Base-by-base conservation (phyloP, 2,113 vertebrate species). In the Oreochromis tanganicae region DNA sequence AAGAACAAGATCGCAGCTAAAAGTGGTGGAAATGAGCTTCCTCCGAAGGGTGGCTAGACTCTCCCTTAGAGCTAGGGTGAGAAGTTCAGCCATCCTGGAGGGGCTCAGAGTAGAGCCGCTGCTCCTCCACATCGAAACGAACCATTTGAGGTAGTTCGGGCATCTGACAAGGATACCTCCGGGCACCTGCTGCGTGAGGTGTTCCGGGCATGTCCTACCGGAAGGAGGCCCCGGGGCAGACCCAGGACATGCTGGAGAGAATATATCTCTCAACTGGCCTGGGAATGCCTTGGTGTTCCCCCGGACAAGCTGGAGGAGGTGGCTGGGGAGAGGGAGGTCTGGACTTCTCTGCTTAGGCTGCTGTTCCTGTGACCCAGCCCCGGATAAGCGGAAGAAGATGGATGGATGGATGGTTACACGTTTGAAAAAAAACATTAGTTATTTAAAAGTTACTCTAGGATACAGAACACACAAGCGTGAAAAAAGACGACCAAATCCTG, bases 161-260 rank as follows among this genome's bases (percentile, higher is more conserved):
- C 21, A 57, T 27, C 12, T 57, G 55, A 57, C 21, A 57, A 48
- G 14, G 14, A 57, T 57, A 21, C 1, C 21, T 56, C 55, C 21
- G 48, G 17, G 48, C 48, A 1, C 8, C 17, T n/a, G 8, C 50
- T 57, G 55, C 21, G 55, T 14, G 55, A 57, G 21, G 55, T 57
- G 14, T 27, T 57, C 55, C 14, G 12, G 21, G 24, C 24, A 27
- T 4, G 1, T 2, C 55, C 55, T 0, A 27, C 55, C 0, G 6
- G 55, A 12, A 7, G 55, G 21, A 57, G 21, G 21, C 55, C 21
- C 21, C 6, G 6, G 21, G 4, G 21, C 21, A 56, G 21, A 0
- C 12, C 55, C 55, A 14, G 21, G 55, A 57, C 55, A 57, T 0
- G 12, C 6, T 27, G 55, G 21, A 14, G 24, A 57, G 55, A 27